Base-by-base conservation (phyloP, 2,888 invertebrate species). In the Pachliopta kotzebuea region DNA sequence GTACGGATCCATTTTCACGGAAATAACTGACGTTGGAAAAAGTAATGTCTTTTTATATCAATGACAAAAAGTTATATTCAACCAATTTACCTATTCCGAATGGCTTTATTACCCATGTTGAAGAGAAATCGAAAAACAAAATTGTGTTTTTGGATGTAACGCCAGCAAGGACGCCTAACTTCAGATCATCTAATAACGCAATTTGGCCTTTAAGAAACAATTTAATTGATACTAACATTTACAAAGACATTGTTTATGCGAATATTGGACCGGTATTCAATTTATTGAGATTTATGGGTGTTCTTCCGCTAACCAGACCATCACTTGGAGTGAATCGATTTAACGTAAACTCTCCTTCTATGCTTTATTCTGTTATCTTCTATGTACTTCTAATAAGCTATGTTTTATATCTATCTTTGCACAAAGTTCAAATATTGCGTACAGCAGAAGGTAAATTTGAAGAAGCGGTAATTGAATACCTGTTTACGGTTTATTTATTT, bases 401-500 rank as follows among this genome's bases (percentile, higher is more conserved):
- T 71, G 91, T 94, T 20, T 80, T 92, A 0, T 95, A 94, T 73
- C 90, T 95, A 3, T 93, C 94, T 56, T 90, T 93, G 69, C 88
- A 94, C 72, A 93, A 94, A 68, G 93, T 95, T 0, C 92, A 93
- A 72, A 93, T 94, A 67, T 84, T 94, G 21, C 85, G 91, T 56
- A 92, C 93, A 0, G 84, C 94, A 1, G 94, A 94, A 76, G 95
- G 94, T 0, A 93, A 94, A 69, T 95, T 95, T 68, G 95, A 95
- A 72, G 95, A 95, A 80, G 95, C 95, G 0, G 95, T 95, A 0
- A 95, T 95, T 72, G 95, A 95, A 65, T 95, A 95, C 75, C 85
- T 95, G 0, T 95, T 95, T 72, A 92, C 95, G n/a, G 94, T 95
- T 0, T 95, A 95, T 76, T 86, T 95, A 67, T 88, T 95, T 66